phyloP scores from a whole-genome alignment of 2,113 vertebrate genomes.

The Perca flavescens region DNA sequence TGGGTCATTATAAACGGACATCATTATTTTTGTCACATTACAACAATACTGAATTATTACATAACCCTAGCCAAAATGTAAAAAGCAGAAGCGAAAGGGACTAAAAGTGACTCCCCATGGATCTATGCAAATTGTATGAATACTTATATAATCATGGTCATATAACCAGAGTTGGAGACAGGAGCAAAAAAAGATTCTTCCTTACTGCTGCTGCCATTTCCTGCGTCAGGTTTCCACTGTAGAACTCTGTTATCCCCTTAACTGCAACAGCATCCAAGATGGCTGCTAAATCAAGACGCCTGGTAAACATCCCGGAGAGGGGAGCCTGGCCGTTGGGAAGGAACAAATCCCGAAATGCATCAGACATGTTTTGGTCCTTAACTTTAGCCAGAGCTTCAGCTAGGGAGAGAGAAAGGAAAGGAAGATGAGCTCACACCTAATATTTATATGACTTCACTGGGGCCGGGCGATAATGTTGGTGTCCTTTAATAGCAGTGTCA shows the following conservation, averaged over 20 bases:
- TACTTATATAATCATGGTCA: constrained; percentile 24
- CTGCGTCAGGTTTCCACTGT: constrained; percentile 90
- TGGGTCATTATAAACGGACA: background rate
- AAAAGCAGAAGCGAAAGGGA: background rate
- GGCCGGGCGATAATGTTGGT: background rate
- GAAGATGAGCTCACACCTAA: background rate
- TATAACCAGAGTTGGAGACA: background rate
- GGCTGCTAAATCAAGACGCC: constrained; percentile 88
- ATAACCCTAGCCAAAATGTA: background rate
- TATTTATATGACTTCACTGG: background rate
- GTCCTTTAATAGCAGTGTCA: background rate
- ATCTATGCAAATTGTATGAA: constrained; percentile 38
- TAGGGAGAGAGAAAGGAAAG: constrained; percentile 63
- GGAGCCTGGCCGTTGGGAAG: constrained; percentile 86
- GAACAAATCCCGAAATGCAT: constrained; percentile 89
- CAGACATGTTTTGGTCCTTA: constrained; percentile 86
- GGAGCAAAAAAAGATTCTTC: background rate
- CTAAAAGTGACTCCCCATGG: background rate
- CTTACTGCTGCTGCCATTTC: constrained; percentile 92
- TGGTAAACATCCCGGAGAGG: constrained; percentile 85
- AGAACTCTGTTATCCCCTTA: constrained; percentile 90
- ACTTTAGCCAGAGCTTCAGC: constrained; percentile 89
- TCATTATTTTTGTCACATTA: background rate
- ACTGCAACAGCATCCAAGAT: constrained; percentile 88
- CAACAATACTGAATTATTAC: background rate